phyloP scores from a whole-genome alignment of 1,140 invertebrate species.

The Dreissena rostriformis region DNA sequence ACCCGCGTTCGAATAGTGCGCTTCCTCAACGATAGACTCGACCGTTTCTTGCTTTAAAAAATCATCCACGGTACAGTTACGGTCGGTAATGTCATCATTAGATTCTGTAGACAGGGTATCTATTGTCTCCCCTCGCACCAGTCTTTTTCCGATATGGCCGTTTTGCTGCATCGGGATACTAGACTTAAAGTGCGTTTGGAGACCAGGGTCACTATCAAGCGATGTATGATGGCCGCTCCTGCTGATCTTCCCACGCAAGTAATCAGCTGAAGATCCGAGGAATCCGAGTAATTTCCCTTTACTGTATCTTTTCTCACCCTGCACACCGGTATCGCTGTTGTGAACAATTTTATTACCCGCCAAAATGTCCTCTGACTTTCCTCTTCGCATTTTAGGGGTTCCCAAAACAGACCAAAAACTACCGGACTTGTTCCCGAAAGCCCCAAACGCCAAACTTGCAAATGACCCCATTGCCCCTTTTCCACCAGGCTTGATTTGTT shows the following conservation, averaged over 20 bases:
- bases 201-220: slow-evolving; percentile 52
- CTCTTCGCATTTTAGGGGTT: slow-evolving; percentile 62
- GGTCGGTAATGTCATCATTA: slow-evolving; percentile 28
- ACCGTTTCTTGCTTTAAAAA: slow-evolving; percentile 31
- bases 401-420: slow-evolving; percentile 67
- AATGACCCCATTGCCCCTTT: slow-evolving; percentile 68
- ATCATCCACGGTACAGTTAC: slow-evolving; percentile 15
- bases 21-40: slow-evolving; percentile 41
- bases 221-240: slow-evolving; percentile 48
- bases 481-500: slow-evolving; percentile 37
- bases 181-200: not conserved
- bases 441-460: slow-evolving; percentile 66
- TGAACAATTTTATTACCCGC: slow-evolving; percentile 41
- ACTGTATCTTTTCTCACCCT: slow-evolving; percentile 29
- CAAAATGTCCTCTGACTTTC: slow-evolving; percentile 59
- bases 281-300: slow-evolving; percentile 43
- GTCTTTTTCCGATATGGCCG: slow-evolving; percentile 45
- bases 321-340: not conserved
- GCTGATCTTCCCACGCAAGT: slow-evolving; percentile 20
- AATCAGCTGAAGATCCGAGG: slow-evolving; percentile 53
- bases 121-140: slow-evolving; percentile 49
- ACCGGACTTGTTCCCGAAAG: slow-evolving; percentile 59
- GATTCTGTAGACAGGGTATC: slow-evolving; percentile 52
- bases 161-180: slow-evolving; percentile 32
- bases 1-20: slow-evolving; percentile 2